phyloP scores from a whole-genome alignment of 23 tunicate genomes.

The Halocynthia roretzi region DNA sequence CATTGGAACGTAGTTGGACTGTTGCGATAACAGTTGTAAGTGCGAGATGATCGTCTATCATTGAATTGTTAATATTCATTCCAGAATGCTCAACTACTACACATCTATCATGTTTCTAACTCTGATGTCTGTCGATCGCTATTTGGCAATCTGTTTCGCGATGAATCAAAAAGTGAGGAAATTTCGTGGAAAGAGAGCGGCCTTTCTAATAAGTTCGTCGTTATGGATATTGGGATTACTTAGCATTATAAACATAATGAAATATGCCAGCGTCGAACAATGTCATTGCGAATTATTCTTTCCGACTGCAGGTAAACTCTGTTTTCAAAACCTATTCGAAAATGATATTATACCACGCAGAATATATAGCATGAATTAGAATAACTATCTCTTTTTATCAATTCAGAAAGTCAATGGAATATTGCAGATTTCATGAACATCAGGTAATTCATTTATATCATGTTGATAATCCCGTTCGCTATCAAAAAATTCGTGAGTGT shows the following conservation, averaged over 20 bases:
- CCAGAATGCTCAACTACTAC: constrained; percentile 88
- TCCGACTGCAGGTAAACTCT: constrained; percentile 5
- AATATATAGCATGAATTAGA: not conserved
- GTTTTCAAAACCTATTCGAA: not conserved
- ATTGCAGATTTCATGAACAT: no score
- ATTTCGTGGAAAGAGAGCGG: constrained; percentile 42
- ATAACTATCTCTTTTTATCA: no score
- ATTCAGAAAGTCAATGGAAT: no score
- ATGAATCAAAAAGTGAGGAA: constrained; percentile 43
- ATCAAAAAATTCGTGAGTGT: no score
- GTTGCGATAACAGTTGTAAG: not conserved
- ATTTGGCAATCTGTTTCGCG: constrained; percentile 81
- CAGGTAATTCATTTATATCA: no score
- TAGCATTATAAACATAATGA: constrained; percentile 38
- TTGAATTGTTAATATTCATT: not conserved
- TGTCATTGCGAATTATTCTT: constrained; percentile 45
- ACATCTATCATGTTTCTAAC: constrained; percentile 83
- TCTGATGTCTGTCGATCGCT: constrained; percentile 92
- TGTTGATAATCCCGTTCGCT: no score
- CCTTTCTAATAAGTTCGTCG: constrained; percentile 21
- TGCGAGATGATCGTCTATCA: not conserved
- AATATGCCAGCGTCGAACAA: constrained; percentile 38
- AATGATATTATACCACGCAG: not conserved
- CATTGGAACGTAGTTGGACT: no score
- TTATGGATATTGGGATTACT: constrained; percentile 51